These are phyloP conservation scores for Phylloscopus trochiloides DNA, from an alignment of 2,113 vertebrate genomes.

Conservation along the genomic window DNA sequence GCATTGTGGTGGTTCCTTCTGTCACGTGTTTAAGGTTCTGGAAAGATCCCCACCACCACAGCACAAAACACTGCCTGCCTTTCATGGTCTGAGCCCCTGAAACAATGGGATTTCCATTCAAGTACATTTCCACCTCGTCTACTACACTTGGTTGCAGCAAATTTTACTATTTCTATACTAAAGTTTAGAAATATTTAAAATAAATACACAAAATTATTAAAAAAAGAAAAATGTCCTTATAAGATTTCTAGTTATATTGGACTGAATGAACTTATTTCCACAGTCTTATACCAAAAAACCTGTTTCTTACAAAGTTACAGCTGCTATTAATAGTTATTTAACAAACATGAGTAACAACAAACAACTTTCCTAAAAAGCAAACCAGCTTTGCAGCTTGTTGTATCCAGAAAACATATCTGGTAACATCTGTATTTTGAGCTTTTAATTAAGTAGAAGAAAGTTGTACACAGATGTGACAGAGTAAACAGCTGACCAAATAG, in stretches of 20 bases:
- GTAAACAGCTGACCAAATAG: background rate
- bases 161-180: background rate
- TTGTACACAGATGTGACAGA: background rate
- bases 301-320: background rate
- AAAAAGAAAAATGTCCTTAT: background rate
- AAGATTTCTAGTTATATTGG: background rate
- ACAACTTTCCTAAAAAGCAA: background rate
- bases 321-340: background rate
- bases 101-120: background rate
- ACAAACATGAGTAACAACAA: background rate
- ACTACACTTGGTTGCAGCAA: background rate
- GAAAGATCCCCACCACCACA: background rate
- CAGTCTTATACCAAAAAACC: background rate
- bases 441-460: background rate
- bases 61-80: background rate
- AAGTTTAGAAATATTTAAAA: background rate
- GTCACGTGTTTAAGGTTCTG: fast-evolving
- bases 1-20: background rate
- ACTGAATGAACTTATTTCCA: background rate
- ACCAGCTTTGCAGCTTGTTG: background rate
- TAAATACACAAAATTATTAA: background rate
- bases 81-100: background rate
- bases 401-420: background rate
- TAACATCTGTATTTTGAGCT: background rate
- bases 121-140: background rate